Evolutionary conservation across 2,888 invertebrate genomes (phyloP).

Genomic region (Syrista parreyssii): DNA sequence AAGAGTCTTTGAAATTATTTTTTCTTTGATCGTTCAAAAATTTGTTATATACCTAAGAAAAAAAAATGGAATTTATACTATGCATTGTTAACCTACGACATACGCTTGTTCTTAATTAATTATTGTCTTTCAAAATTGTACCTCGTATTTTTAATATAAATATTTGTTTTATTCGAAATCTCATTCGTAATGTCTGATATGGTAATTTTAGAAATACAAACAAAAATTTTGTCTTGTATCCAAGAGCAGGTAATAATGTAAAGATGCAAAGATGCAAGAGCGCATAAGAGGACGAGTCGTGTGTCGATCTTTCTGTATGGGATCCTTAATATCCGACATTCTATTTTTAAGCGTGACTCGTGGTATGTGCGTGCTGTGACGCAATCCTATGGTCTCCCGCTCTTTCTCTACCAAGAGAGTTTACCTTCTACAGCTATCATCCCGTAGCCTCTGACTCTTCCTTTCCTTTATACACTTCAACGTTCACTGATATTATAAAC

Average conservation of each 20-base stretch:
- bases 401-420: constrained; percentile 32
- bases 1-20: not conserved
- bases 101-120: not conserved
- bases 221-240: not conserved
- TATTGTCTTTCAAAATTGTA: not conserved
- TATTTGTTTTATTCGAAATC: not conserved
- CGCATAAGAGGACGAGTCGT: not conserved
- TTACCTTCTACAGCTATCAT: constrained; percentile 4
- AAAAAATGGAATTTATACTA: not conserved
- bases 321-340: constrained; percentile 56
- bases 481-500: not conserved
- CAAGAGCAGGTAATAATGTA: not conserved
- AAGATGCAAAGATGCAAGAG: not conserved
- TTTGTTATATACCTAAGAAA: not conserved
- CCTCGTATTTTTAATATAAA: not conserved
- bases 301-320: constrained; percentile 23
- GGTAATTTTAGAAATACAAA: not conserved
- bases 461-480: constrained; percentile 8
- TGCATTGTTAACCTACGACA: not conserved
- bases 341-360: constrained; percentile 65
- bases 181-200: not conserved
- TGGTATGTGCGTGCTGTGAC: constrained; percentile 56
- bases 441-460: constrained; percentile 23
- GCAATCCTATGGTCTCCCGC: constrained; percentile 59
- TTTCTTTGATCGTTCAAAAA: not conserved